Percentiles rank a stretch among this genome's conserved stretches.
These are phyloP conservation scores for Calcarius ornatus DNA, from an alignment of 2,113 vertebrate species.

Conservation along the genomic window DNA sequence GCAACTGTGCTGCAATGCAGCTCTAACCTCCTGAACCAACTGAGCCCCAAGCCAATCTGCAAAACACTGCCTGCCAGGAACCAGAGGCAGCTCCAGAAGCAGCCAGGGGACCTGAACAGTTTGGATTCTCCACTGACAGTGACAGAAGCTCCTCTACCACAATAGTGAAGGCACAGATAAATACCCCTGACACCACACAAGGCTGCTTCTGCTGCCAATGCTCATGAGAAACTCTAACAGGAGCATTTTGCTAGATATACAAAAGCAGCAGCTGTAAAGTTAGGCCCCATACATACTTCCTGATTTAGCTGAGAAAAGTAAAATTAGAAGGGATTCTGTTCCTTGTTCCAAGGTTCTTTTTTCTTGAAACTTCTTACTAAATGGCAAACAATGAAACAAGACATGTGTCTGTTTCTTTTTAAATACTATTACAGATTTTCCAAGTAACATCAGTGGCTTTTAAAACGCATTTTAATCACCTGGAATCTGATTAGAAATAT, in stretches of 20 bases:
- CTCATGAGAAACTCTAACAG: neutral
- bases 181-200: neutral
- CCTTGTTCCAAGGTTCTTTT: neutral
- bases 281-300: neutral
- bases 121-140: neutral
- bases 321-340: neutral
- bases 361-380: neutral
- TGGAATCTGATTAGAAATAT: neutral
- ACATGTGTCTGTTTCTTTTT: neutral
- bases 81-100: neutral
- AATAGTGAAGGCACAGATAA: neutral
- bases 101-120: accelerated
- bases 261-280: neutral
- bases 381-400: neutral
- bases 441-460: neutral
- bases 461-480: neutral
- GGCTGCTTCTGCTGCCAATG: neutral
- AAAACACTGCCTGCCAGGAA: neutral
- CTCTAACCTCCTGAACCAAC: neutral
- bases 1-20: conserved; percentile 6
- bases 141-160: neutral
- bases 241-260: neutral
- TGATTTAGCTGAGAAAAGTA: neutral
- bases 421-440: neutral
- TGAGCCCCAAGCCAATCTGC: neutral